Percentiles rank a stretch among this genome's conserved stretches.
Evolutionary conservation across 2,113 vertebrate species (phyloP).

Genomic region (Herpetotheres cachinnans): DNA sequence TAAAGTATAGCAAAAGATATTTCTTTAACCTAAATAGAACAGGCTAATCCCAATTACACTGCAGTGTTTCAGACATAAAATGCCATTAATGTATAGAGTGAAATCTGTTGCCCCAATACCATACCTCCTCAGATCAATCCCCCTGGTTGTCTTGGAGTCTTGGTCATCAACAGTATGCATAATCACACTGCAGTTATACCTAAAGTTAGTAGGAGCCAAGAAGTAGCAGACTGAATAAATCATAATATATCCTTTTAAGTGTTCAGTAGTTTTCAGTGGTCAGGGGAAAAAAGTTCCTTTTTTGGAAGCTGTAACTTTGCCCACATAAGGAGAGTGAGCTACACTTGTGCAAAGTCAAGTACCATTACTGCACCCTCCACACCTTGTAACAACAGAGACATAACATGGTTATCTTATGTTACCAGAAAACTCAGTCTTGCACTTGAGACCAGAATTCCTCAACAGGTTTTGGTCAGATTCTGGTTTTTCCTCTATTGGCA

Average conservation of each 20-base stretch:
- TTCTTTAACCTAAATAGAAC: not conserved
- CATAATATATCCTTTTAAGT: not conserved
- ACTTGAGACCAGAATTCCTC: not conserved
- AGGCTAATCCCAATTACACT: not conserved
- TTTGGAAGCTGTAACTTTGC: not conserved
- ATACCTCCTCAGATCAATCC: not conserved
- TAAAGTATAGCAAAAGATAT: not conserved
- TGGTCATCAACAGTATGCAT: not conserved
- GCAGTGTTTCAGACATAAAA: not conserved
- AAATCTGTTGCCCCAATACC: not conserved
- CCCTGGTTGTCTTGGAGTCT: not conserved
- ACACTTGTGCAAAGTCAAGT: not conserved
- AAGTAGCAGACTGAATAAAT: not conserved
- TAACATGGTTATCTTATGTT: not conserved
- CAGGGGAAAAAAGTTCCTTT: rapidly evolving
- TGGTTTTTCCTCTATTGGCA: not conserved
- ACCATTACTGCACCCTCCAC: not conserved
- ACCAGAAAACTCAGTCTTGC: not conserved
- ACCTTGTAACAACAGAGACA: not conserved
- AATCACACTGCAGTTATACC: not conserved
- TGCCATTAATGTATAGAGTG: not conserved
- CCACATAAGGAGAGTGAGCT: not conserved
- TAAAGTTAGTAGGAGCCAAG: not conserved
- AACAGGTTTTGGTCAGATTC: not conserved
- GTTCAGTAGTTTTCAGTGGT: not conserved